These are phyloP conservation scores for Lynx canadensis DNA, from an alignment of 2,113 vertebrate genomes.

Conservation along the genomic window DNA sequence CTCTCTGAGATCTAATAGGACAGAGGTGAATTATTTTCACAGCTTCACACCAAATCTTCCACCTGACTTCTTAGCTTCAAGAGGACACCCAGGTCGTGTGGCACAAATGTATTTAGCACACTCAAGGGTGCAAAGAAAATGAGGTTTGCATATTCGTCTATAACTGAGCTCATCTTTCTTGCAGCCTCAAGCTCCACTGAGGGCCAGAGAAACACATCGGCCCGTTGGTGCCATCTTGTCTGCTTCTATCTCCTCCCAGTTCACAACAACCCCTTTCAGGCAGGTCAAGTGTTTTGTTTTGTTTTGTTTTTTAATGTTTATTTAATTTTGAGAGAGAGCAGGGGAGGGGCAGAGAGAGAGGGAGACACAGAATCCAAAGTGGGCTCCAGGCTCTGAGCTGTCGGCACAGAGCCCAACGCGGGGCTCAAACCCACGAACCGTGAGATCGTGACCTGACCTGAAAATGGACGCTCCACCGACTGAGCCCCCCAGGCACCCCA, in stretches of 20 bases:
- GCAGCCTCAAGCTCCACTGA: too few relatives aligned
- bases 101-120: not conserved
- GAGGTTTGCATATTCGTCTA: not conserved
- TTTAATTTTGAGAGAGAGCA: too few relatives aligned
- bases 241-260: not conserved
- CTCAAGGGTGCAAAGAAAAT: not conserved
- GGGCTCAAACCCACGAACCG: too few relatives aligned
- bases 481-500: too few relatives aligned
- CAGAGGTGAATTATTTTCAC: not conserved
- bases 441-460: too few relatives aligned
- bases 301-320: too few relatives aligned
- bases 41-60: not conserved
- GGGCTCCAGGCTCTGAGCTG: too few relatives aligned
- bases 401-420: too few relatives aligned
- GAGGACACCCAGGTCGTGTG: not conserved
- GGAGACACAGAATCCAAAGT: too few relatives aligned
- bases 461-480: too few relatives aligned
- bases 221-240: too few relatives aligned
- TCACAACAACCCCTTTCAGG: not conserved
- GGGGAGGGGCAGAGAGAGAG: too few relatives aligned
- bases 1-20: not conserved
- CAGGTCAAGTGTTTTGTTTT: not conserved
- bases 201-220: not conserved
- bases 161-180: not conserved
- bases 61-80: not conserved